phyloP scores from a whole-genome alignment of 2,888 invertebrate genomes.

The Idaea dimidiata region DNA sequence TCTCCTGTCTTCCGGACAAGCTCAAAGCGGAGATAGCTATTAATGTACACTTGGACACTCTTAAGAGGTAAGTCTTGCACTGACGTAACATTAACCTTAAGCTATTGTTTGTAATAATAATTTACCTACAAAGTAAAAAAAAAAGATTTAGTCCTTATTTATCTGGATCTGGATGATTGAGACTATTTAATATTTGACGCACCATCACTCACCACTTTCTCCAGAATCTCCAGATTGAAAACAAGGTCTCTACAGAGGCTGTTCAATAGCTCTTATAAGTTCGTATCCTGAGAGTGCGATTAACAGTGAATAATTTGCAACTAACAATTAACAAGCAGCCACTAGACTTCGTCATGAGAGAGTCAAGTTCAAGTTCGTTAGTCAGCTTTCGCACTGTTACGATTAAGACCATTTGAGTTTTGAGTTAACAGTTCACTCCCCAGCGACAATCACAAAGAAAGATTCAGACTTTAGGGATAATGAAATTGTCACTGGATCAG shows the following conservation, averaged over 20 bases:
- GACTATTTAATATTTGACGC: too few species aligned
- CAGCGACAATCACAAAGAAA: slow-evolving; percentile 33
- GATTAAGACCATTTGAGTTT: slow-evolving; percentile 7
- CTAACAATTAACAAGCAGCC: neutral
- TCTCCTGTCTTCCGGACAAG: slow-evolving; percentile 97
- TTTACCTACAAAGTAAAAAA: neutral
- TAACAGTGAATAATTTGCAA: neutral
- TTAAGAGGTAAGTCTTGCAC: slow-evolving; percentile 82
- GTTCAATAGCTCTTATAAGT: neutral
- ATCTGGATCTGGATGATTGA: too few species aligned
- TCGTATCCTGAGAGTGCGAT: neutral
- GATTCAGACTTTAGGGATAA: slow-evolving; percentile 32
- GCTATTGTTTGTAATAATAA: neutral
- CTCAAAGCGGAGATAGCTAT: slow-evolving; percentile 99
- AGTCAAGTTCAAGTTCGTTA: slow-evolving; percentile 18
- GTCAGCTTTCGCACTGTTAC: slow-evolving; percentile 11
- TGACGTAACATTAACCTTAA: neutral
- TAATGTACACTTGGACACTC: slow-evolving; percentile 98
- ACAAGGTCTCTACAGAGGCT: too few species aligned
- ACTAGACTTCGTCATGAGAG: neutral
- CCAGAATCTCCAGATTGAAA: too few species aligned
- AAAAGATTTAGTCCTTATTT: too few species aligned
- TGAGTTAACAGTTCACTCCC: slow-evolving; percentile 15
- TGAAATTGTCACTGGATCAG: slow-evolving; percentile 41
- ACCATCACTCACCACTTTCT: too few species aligned